Conservation (phyloP, 2,797 vertebrate genomes). For the Leptodactylus fallax region DNA sequence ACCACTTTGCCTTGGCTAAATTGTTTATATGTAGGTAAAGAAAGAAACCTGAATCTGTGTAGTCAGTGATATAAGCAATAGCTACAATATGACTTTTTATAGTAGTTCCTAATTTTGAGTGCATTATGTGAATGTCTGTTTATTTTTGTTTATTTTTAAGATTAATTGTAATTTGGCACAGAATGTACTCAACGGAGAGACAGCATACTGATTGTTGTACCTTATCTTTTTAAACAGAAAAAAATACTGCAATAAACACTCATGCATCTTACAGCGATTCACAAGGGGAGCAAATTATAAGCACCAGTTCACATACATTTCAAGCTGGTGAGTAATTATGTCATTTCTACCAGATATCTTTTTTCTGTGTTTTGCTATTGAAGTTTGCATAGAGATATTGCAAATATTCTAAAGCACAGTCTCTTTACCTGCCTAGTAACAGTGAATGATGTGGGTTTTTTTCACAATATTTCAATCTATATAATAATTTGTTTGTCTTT, state of each 20-base stretch:
- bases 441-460: too few species aligned
- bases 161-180: too few species aligned
- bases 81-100: too few species aligned
- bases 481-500: background rate
- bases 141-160: background rate
- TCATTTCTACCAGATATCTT: background rate
- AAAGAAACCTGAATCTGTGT: too few species aligned
- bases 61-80: too few species aligned
- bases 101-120: too few species aligned
- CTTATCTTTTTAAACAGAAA: conserved; percentile 16
- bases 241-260: conserved; percentile 31
- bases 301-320: conserved; percentile 62
- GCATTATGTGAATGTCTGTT: too few species aligned
- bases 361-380: background rate
- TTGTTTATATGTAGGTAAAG: too few species aligned
- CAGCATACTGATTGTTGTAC: background rate
- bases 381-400: background rate
- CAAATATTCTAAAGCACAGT: background rate
- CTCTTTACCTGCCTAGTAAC: too few species aligned
- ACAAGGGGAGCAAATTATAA: conserved; percentile 59
- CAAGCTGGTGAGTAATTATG: conserved; percentile 68
- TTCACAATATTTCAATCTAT: background rate
- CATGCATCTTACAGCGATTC: conserved; percentile 64
- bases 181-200: background rate
- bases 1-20: too few species aligned